Conservation (phyloP, 2,113 vertebrate genomes). For the Leptobrachium ailaonicum region DNA sequence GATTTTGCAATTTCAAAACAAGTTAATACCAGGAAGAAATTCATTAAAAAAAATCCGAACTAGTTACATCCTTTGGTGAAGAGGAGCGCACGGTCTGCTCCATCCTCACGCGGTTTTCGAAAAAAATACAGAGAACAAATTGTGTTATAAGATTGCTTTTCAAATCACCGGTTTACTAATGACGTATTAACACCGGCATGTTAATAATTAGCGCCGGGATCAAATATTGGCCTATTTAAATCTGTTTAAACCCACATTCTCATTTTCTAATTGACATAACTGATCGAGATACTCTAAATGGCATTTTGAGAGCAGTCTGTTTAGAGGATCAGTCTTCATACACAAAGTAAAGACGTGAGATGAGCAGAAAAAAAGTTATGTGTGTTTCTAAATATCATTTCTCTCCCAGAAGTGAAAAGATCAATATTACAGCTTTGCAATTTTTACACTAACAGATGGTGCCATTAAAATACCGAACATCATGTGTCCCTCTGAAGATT, state of each 20-base stretch:
- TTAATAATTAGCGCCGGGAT: no score
- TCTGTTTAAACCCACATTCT: neutral
- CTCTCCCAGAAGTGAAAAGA: constrained; percentile 69
- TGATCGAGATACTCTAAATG: constrained; percentile 29
- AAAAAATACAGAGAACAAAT: no score
- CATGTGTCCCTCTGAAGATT: constrained; percentile 52
- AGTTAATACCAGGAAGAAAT: no score
- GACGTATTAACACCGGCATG: no score
- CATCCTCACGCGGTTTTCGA: no score
- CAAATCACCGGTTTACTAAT: no score
- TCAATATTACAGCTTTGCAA: constrained; percentile 67
- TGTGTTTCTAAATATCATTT: constrained; percentile 67
- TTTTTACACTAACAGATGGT: constrained; percentile 64
- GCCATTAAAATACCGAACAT: constrained; percentile 63
- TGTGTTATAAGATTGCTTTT: no score
- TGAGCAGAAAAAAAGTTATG: constrained; percentile 67
- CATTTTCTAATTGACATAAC: neutral
- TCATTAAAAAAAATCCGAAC: no score
- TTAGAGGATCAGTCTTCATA: constrained; percentile 43
- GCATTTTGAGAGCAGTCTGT: constrained; percentile 43
- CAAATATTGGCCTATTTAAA: no score
- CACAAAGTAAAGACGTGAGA: constrained; percentile 50
- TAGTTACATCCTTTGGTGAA: no score
- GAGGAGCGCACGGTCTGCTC: no score
- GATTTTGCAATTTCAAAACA: no score